Percentiles rank a stretch among this genome's conserved stretches.
Conservation (phyloP, 1,140 invertebrate species). For the Eciton burchellii region DNA sequence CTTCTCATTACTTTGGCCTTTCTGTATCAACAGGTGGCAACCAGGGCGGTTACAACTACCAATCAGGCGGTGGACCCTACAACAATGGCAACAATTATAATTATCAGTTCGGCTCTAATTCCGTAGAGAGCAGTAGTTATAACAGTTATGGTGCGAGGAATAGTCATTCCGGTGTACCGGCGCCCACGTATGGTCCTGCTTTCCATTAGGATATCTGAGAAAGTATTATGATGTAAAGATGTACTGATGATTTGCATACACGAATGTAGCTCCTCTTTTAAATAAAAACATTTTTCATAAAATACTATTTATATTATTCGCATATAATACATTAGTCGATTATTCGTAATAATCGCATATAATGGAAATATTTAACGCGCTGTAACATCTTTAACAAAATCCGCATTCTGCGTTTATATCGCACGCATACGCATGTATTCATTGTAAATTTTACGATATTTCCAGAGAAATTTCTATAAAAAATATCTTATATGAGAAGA, state of each 20-base stretch:
- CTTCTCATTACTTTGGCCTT: not conserved
- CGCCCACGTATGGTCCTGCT: conserved; percentile 86
- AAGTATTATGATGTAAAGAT: conserved; percentile 56
- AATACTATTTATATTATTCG: not conserved
- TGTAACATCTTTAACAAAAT: not conserved
- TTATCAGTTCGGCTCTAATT: conserved; percentile 84
- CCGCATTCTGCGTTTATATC: not conserved
- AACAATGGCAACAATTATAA: conserved; percentile 84
- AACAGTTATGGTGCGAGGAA: conserved; percentile 79
- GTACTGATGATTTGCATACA: conserved; percentile 11
- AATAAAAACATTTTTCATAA: conserved; percentile 64
- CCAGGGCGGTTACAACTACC: conserved; percentile 77
- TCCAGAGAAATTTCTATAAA: too few species aligned
- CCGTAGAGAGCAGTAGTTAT: conserved; percentile 84
- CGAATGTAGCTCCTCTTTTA: conserved; percentile 44
- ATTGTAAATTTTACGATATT: too few species aligned
- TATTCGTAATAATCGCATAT: too few species aligned
- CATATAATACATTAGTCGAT: not conserved
- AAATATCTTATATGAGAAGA: too few species aligned
- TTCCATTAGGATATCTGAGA: conserved; percentile 81
- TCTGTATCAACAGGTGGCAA: conserved; percentile 72
- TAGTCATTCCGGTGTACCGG: conserved; percentile 77
- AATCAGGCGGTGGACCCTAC: conserved; percentile 57
- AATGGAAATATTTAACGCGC: not conserved
- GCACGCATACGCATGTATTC: too few species aligned